phyloP scores from a whole-genome alignment of 2,888 invertebrate species.

The Gari tellinella region DNA sequence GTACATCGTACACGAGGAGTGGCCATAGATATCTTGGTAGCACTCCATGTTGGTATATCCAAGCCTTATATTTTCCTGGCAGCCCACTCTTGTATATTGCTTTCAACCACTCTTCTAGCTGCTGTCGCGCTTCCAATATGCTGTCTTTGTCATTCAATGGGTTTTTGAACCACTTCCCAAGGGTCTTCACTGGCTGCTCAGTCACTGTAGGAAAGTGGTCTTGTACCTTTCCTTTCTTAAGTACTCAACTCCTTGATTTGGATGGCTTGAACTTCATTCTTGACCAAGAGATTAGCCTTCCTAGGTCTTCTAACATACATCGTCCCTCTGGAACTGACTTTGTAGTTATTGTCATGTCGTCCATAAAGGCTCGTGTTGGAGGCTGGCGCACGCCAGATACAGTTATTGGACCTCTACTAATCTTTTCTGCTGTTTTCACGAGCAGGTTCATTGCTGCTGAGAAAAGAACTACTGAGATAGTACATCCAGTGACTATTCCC shows the following conservation, averaged over 20 bases:
- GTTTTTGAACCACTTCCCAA: constrained; percentile 25
- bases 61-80: constrained; percentile 17
- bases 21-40: constrained; percentile 19
- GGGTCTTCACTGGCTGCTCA: constrained; percentile 36
- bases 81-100: constrained; percentile 12
- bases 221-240: constrained; percentile 25
- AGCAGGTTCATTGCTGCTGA: no score
- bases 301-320: no score
- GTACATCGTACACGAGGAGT: no score
- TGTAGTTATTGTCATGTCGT: no score
- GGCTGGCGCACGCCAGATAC: no score
- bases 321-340: no score
- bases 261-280: constrained; percentile 41
- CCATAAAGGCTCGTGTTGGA: no score
- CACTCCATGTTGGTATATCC: constrained; percentile 25
- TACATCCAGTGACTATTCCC: no score
- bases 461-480: no score
- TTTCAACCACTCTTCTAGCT: constrained; percentile 13
- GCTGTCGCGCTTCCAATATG: background rate
- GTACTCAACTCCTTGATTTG: constrained; percentile 37
- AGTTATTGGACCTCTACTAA: no score
- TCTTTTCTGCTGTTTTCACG: no score
- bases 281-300: background rate
- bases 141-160: constrained; percentile 8
- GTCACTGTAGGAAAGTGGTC: constrained; percentile 35